Evolutionary conservation across 1,140 invertebrate genomes (phyloP).

Genomic region (Bombyx mandarina): DNA sequence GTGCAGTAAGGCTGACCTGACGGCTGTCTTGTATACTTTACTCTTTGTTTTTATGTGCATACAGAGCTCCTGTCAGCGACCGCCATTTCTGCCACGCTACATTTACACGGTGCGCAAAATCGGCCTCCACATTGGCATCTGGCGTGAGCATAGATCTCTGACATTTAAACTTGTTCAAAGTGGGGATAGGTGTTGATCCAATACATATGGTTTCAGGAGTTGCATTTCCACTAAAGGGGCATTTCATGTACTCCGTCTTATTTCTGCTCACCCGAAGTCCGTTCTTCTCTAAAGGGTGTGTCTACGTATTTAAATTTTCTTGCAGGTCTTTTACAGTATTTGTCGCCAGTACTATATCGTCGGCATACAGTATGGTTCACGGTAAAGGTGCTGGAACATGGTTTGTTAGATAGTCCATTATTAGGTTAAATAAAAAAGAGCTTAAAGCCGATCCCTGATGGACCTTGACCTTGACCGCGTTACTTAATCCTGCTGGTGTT

Average conservation of each 20-base stretch:
- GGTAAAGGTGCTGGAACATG: conserved; percentile 1
- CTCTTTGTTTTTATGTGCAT: too few species aligned
- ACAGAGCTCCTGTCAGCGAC: too few species aligned
- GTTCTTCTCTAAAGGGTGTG: not conserved
- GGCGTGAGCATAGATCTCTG: conserved; percentile 6
- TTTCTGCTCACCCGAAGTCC: conserved; percentile 12
- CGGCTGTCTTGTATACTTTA: too few species aligned
- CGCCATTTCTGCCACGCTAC: too few species aligned
- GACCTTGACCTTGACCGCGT: conserved; percentile 10
- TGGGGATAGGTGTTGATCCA: not conserved
- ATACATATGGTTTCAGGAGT: not conserved
- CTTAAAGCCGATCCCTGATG: conserved; percentile 17
- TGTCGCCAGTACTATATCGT: conserved; percentile 9
- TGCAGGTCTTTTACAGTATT: conserved; percentile 5
- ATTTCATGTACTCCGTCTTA: conserved; percentile 16
- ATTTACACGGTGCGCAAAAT: too few species aligned
- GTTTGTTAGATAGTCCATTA: conserved; percentile 12
- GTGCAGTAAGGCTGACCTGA: too few species aligned
- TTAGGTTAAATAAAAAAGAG: conserved; percentile 13
- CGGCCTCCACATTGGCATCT: conserved; percentile 1
- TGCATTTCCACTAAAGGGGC: not conserved
- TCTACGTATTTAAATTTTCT: conserved; percentile 5
- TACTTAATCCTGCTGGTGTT: conserved; percentile 12
- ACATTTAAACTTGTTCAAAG: conserved; percentile 9
- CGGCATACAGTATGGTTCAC: conserved; percentile 11